These are phyloP conservation scores for Trinectes maculatus DNA, from an alignment of 2,113 vertebrate genomes.

Conservation along the genomic window DNA sequence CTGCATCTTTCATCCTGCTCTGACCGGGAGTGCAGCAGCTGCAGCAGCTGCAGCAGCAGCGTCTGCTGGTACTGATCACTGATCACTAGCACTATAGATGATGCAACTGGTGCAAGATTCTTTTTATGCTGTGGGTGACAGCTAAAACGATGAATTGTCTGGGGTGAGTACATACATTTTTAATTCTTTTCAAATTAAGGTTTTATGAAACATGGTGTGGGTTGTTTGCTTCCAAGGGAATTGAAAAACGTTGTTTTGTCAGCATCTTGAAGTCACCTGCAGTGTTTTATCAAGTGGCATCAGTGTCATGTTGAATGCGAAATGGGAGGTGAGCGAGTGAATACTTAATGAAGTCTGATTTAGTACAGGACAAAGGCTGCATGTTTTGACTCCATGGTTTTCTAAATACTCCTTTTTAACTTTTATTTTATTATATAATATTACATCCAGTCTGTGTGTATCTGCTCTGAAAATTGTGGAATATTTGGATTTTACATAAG, in stretches of 20 bases:
- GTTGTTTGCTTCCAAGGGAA: neutral
- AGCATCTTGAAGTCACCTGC: neutral
- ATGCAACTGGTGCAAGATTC: conserved; percentile 18
- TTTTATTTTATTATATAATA: neutral
- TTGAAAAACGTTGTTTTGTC: neutral
- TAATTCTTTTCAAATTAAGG: neutral
- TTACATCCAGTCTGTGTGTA: neutral
- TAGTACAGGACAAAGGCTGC: neutral
- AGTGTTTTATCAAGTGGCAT: conserved; percentile 1
- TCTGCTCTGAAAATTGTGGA: neutral
- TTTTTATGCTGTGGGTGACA: conserved; percentile 61
- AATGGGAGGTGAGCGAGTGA: conserved; percentile 10
- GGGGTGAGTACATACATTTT: conserved; percentile 82
- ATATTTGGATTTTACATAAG: too few relatives aligned
- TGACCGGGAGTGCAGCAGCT: conserved; percentile 4
- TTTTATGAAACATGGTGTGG: neutral
- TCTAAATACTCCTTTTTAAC: conserved; percentile 19
- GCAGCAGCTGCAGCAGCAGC: conserved; percentile 21
- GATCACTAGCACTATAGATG: conserved; percentile 5
- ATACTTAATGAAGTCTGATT: conserved; percentile 8
- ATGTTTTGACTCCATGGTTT: conserved; percentile 2
- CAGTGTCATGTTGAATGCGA: conserved; percentile 3
- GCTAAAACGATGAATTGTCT: conserved; percentile 87
- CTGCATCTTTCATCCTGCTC: conserved; percentile 20
- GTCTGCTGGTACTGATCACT: conserved; percentile 3